phyloP scores from a whole-genome alignment of 2,797 vertebrate genomes.

The Hoplostethus mediterraneus region DNA sequence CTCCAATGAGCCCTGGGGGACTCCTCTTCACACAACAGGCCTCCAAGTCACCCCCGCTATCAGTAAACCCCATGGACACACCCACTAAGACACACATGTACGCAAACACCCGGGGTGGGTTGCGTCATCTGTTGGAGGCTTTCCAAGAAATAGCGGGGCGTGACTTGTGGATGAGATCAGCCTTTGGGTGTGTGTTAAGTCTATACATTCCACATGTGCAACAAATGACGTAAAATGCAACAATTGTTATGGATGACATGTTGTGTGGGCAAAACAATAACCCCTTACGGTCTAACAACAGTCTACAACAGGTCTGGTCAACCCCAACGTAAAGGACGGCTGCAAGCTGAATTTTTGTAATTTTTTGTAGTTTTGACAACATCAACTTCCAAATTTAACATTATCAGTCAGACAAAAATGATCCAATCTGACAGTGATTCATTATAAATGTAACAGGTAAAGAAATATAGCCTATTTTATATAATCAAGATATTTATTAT shows the following conservation, averaged over 20 bases:
- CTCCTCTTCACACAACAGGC: conserved; percentile 15
- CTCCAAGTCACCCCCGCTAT: conserved; percentile 10
- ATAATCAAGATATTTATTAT: no score
- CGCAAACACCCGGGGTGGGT: background rate
- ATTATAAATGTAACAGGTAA: background rate
- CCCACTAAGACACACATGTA: background rate
- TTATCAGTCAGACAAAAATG: background rate
- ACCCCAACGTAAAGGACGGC: background rate
- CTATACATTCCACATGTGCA: conserved; percentile 21
- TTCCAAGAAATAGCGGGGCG: conserved; percentile 16
- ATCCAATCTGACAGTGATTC: background rate
- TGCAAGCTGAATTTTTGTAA: background rate
- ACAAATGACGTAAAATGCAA: conserved; percentile 11
- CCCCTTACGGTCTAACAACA: background rate
- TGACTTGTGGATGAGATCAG: background rate
- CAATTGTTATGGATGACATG: background rate
- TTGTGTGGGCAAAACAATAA: background rate
- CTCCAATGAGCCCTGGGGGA: conserved; percentile 8
- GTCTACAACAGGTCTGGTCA: background rate
- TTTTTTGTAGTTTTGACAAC: background rate
- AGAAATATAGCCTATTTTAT: no score
- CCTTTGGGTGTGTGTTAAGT: background rate
- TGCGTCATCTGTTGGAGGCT: conserved; percentile 19
- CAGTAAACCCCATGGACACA: conserved; percentile 20
- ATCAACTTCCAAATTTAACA: background rate